Base-by-base conservation (phyloP, 1,140 invertebrate species). In the Thalassaphorura encarpata region DNA sequence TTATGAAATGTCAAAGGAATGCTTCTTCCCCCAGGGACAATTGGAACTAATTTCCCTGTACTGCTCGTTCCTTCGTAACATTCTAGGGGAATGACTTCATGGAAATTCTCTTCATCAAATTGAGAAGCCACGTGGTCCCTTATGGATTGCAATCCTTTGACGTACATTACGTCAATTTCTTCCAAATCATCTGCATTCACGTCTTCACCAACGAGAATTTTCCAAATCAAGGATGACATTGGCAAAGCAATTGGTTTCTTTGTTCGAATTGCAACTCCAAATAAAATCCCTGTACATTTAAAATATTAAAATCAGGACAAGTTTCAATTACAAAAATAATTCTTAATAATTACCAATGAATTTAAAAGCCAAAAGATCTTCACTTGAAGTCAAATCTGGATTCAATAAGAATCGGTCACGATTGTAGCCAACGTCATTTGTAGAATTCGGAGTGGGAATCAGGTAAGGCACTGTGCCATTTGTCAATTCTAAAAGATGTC, bases 51-150 rank as follows among this genome's bases (percentile, higher is more conserved):
- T 45, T 60, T 63, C 39, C 80, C 80, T 40, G 77, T 78, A 62
- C 78, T 76, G 66, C 78, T 79, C 48, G 77, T 77, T n/a, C 77
- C 79, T 68, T 81, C 79, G 71, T 82, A 83, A 66, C 72, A 75
- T 62, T 83, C 79, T 56, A 82, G 67, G 13, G 80, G 81, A 60
- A 83, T 81, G 31, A 78, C 77, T 63, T 83, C 80, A 69, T 81
- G 76, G 67, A 83, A 83, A 65, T 75, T 80, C 2, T 73, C 73
- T 66, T 80, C 78, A 55, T 61, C 41, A 46, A 65, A 65, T 27
- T 65, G 50, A 2, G 56, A 56, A 16, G 54, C 36, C 1, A 65
- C 52, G 47, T 65, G 41, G 33, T 65, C 63, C 11, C 58, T 28
- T 13, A 65, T 59, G 15, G 61, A 58, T 33, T 61, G 50, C 27